Conservation (phyloP, 2,797 vertebrate genomes). For the Anas flavirostris region DNA sequence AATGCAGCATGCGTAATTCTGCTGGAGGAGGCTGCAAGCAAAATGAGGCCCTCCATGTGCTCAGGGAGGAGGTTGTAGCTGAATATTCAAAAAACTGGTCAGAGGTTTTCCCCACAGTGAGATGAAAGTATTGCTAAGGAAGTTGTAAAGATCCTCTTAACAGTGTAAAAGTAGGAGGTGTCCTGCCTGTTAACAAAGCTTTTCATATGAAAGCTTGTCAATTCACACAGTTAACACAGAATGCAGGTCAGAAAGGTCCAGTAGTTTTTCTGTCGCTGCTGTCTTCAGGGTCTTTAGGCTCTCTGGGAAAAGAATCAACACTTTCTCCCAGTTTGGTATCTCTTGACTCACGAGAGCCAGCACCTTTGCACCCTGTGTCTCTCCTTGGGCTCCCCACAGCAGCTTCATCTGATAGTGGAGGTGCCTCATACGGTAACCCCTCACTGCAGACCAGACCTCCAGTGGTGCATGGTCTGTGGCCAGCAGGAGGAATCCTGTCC, state of each 20-base stretch:
- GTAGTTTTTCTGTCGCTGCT: not conserved
- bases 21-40: not conserved
- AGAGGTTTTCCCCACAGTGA: not conserved
- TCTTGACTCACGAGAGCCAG: not conserved
- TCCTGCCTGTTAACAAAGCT: not conserved
- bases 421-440: not conserved
- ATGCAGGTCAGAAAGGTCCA: not conserved
- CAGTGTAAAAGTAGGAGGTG: not conserved
- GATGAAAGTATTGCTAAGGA: not conserved
- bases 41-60: not conserved
- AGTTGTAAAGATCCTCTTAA: not conserved
- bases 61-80: not conserved
- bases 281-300: not conserved
- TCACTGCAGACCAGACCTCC: not conserved
- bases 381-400: not conserved
- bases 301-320: not conserved
- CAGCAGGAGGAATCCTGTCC: rapidly evolving
- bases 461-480: not conserved
- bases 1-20: not conserved
- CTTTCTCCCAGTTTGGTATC: rapidly evolving
- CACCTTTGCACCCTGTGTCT: not conserved
- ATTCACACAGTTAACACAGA: not conserved
- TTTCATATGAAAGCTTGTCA: not conserved
- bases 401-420: not conserved
- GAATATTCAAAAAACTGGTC: not conserved